Conservation (phyloP, 2,888 invertebrate species). For the Leptopilina myrica region DNA sequence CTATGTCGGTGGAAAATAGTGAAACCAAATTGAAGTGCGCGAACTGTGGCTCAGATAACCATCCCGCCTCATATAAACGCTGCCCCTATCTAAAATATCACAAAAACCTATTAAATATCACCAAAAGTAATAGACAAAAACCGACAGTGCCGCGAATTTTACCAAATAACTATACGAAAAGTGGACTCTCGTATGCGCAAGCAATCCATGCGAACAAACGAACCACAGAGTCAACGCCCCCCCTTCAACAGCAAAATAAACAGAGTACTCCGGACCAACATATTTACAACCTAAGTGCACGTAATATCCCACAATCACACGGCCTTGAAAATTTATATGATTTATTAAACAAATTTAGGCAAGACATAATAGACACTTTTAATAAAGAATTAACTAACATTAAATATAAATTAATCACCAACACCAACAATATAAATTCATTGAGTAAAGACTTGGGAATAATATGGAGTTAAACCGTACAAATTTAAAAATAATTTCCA, state of each 20-base stretch:
- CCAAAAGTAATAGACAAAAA: background rate
- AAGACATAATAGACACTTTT: background rate
- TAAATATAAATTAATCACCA: background rate
- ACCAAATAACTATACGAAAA: background rate
- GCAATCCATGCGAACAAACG: background rate
- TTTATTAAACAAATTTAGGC: background rate
- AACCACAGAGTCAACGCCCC: background rate
- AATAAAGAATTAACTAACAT: background rate
- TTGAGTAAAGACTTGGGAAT: background rate
- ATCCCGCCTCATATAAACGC: background rate
- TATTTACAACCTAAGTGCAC: background rate
- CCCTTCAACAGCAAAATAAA: background rate
- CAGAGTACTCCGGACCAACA: background rate
- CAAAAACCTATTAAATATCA: background rate
- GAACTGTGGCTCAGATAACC: background rate
- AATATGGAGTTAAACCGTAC: background rate
- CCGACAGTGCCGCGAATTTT: background rate
- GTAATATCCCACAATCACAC: background rate
- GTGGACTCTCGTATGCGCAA: background rate
- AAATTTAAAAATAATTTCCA: constrained; percentile 4
- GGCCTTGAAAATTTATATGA: background rate
- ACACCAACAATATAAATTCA: background rate
- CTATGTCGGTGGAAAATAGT: background rate
- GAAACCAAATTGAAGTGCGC: background rate
- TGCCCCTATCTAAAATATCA: constrained; percentile 28